Evolutionary conservation across 2,797 vertebrate species (phyloP), one percentile per base, ranked within the genome.

Genomic region (Protonibea diacanthus): DNA sequence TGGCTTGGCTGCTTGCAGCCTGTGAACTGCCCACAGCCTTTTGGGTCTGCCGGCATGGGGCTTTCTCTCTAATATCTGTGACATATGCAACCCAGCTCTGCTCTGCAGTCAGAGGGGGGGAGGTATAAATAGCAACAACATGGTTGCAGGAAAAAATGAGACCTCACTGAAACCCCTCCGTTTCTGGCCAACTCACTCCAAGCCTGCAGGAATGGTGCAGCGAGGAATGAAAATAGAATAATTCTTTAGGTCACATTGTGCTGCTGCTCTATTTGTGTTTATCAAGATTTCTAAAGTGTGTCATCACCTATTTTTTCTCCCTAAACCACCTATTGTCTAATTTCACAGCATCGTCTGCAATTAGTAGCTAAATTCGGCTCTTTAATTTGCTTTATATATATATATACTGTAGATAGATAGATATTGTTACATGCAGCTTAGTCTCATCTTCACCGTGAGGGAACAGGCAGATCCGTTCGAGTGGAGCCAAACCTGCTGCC

Each of bases 121-220:
- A 6, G 52, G 82, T 91, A 94, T 90, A 93, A 93, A 93, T 93
- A 94, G 91, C 86, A 89, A 87, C 88, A 83, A 79, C 76, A 81
- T 70, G 69, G 72, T 85, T 76, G 76, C 71, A 81, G 68, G 79
- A 80, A n/a, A 72, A 76, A 86, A 73, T 71, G 42, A 85, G 70
- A 83, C 71, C 33, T 67, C 73, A 69, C 5, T 69, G 60, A 85
- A 89, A 79, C 76, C 75, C 84, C 62, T 63, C 71, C 2, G 23
- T 81, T 86, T 76, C 23, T 3, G 56, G 44, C 60, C 53, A 53
- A 42, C 42, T 83, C 60, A 21, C 47, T 49, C 13, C 20, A 25
- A 66, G 79, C 55, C 80, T 48, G 63, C 65, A 60, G 70, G 55
- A 82, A 40, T n/a, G 23, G 15, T 18, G 49, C 73, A 61, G 55